These are phyloP conservation scores for Chionoecetes opilio DNA, from an alignment of 1,140 invertebrate species.

Conservation along the genomic window DNA sequence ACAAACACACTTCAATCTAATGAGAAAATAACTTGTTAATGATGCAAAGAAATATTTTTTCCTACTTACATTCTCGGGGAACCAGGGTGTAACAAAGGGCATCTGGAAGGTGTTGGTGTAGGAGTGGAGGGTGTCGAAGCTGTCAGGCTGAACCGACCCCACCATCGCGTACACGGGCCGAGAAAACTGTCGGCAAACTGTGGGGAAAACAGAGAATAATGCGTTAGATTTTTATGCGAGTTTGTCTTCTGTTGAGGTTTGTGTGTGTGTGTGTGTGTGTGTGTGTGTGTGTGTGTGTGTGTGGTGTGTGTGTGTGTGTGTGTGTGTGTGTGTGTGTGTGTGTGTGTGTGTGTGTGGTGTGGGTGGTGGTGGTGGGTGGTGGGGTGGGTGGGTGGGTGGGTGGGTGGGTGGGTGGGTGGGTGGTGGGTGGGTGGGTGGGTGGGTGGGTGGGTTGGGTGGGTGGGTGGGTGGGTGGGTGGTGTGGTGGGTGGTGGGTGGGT, in stretches of 20 bases:
- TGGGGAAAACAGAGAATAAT: slow-evolving; percentile 15
- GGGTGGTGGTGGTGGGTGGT: too few relatives aligned
- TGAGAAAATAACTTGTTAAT: neutral
- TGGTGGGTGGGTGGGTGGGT: too few relatives aligned
- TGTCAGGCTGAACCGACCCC: slow-evolving; percentile 95
- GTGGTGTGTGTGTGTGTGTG: slow-evolving; percentile 34
- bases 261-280: too few relatives aligned
- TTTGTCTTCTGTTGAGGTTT: too few relatives aligned
- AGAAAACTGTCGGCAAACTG: slow-evolving; percentile 88
- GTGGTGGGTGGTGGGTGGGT: too few relatives aligned
- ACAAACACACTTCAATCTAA: neutral
- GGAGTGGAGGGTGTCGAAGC: slow-evolving; percentile 96
- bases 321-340: slow-evolving; percentile 47
- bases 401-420: too few relatives aligned
- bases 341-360: slow-evolving; percentile 2
- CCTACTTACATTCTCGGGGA: slow-evolving; percentile 92
- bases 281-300: slow-evolving; percentile 20
- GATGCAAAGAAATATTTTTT: neutral
- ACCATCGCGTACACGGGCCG: slow-evolving; percentile 95
- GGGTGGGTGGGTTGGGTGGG: too few relatives aligned
- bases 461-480: too few relatives aligned
- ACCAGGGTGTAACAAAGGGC: slow-evolving; percentile 97
- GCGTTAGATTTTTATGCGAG: neutral
- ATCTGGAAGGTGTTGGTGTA: slow-evolving; percentile 98
- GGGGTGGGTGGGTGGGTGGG: too few relatives aligned